Evolutionary conservation across 2,797 vertebrate genomes (phyloP), one percentile per base, ranked within the genome.

Genomic region (Poecilia wingei): DNA sequence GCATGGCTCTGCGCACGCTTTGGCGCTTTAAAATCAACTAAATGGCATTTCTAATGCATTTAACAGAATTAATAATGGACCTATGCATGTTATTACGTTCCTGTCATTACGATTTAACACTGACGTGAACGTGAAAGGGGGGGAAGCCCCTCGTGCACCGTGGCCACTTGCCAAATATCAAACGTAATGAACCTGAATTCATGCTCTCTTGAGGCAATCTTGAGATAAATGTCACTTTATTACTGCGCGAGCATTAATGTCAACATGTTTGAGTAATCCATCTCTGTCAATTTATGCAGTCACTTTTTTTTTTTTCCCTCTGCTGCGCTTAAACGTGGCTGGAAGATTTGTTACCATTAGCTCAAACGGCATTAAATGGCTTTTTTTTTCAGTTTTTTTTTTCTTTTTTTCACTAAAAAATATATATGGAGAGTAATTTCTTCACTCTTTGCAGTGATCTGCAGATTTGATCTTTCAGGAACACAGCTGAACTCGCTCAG

Each of bases 401-500:
- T 53, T 2, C 6, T n/a, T 57, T 28, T 28, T 28, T 5, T 1
- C 10, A 25, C 55, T 12, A 14, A 59, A 28, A 51, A n/a, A 28
- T 59, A 22, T 25, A 22, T 2, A 49, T 10, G 2, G 31, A 47
- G 4, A 4, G 33, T 33, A 1, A 72, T 78, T 10, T 33, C 6
- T 70, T 78, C 39, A 2, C 76, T 68, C 4, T 36, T 51, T 84
- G 64, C 64, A 36, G 55, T 18, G 69, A 47, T 68, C 74, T 74
- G 72, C 75, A 76, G 69, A 80, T 78, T 53, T 88, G 86, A 88
- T 82, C 89, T 69, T 77, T 31, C 39, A 77, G 82, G 88, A 66
- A 81, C 86, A 89, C 91, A 91, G 92, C 88, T 91, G 92, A 93
- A 92, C 84, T 86, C 91, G 87, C 88, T 82, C 77, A 85, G 75